These are phyloP conservation scores for Luehdorfia chinensis DNA, from an alignment of 1,140 invertebrate species.

Conservation along the genomic window DNA sequence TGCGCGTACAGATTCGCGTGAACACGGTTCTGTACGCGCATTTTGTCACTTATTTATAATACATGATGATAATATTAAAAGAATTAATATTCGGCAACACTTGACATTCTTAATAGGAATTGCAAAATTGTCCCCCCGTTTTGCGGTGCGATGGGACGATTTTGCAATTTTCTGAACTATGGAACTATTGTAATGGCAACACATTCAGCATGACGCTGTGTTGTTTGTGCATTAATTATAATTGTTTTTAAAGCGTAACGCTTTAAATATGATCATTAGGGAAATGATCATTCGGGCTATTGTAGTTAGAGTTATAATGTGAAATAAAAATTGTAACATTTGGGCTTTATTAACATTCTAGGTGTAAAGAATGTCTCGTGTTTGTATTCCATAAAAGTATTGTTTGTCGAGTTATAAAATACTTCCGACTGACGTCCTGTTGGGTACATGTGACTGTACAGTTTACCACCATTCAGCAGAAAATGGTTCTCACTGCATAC, in stretches of 20 bases:
- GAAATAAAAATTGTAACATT: constrained; percentile 48
- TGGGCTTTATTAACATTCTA: constrained; percentile 61
- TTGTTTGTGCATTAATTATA: no score
- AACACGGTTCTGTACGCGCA: constrained; percentile 29
- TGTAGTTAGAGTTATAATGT: constrained; percentile 50
- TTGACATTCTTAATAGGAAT: constrained; percentile 64
- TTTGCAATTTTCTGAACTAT: constrained; percentile 48
- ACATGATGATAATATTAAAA: constrained; percentile 73
- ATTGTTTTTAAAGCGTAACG: constrained; percentile 35
- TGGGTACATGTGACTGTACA: not conserved
- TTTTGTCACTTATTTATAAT: constrained; percentile 64
- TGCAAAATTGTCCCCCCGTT: constrained; percentile 29
- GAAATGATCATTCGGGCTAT: constrained; percentile 63
- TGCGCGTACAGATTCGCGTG: constrained; percentile 28
- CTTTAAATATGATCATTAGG: constrained; percentile 38
- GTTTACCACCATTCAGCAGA: no score
- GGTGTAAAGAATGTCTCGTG: constrained; percentile 67
- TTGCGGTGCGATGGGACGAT: constrained; percentile 32
- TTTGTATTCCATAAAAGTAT: constrained; percentile 35
- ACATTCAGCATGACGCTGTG: constrained; percentile 21
- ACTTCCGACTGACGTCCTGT: constrained; percentile 23
- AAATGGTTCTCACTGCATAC: no score
- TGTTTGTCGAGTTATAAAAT: constrained; percentile 29
- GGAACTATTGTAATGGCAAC: constrained; percentile 67
- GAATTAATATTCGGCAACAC: constrained; percentile 74